phyloP scores from a whole-genome alignment of 2,888 invertebrate species.

The Harmothoe impar region DNA sequence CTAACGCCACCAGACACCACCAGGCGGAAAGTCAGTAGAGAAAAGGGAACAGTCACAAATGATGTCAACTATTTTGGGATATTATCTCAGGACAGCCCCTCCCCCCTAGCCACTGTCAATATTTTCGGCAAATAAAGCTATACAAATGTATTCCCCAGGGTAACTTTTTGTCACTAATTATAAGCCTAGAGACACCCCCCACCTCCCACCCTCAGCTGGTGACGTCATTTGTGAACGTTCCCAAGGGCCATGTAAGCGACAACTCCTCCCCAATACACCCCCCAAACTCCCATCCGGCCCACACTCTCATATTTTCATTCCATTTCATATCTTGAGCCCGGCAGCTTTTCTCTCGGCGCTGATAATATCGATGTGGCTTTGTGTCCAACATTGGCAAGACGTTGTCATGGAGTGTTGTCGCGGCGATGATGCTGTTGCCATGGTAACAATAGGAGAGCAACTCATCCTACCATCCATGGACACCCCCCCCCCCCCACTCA shows the following conservation, averaged over 20 bases:
- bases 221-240: too few species aligned
- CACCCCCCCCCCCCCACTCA: background rate
- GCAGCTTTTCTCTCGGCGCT: background rate
- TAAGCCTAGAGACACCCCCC: too few species aligned
- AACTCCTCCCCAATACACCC: background rate
- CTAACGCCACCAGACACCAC: background rate
- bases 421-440: too few species aligned
- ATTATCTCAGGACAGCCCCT: too few species aligned
- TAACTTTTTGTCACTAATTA: too few species aligned
- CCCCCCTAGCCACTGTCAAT: too few species aligned
- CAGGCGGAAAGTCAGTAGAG: background rate
- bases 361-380: conserved; percentile 38
- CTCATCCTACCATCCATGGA: conserved; percentile 10
- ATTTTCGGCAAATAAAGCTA: too few species aligned
- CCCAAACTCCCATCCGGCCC: background rate
- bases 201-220: too few species aligned
- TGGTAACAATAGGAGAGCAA: background rate
- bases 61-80: too few species aligned
- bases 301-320: background rate
- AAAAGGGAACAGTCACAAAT: too few species aligned
- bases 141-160: too few species aligned
- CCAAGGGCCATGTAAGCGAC: too few species aligned
- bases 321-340: conserved; percentile 11
- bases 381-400: conserved; percentile 26
- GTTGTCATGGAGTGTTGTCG: conserved; percentile 17